Conservation (phyloP, 1,140 invertebrate genomes). For the Pogonomyrmex barbatus region DNA sequence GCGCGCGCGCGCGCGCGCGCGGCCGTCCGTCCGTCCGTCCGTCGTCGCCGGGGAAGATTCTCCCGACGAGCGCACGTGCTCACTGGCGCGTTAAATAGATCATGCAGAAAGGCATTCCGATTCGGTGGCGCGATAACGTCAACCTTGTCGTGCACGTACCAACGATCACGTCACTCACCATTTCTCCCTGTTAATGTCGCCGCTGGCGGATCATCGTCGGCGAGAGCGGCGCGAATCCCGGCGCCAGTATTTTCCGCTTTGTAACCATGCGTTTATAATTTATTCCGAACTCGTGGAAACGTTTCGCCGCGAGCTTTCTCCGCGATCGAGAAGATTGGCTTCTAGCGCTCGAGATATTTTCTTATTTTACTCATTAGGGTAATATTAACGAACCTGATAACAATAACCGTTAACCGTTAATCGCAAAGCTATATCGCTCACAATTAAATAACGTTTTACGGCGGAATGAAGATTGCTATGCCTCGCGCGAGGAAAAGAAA, state of each 20-base stretch:
- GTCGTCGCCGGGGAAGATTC: not conserved
- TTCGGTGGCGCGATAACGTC: slow-evolving; percentile 55
- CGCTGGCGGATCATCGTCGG: slow-evolving; percentile 18
- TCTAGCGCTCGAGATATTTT: not conserved
- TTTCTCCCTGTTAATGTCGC: slow-evolving; percentile 39
- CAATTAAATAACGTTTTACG: slow-evolving; percentile 1
- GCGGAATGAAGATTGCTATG: slow-evolving; percentile 28
- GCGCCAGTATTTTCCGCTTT: slow-evolving; percentile 22
- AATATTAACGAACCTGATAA: slow-evolving; percentile 39
- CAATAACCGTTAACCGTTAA: slow-evolving; percentile 64
- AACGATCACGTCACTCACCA: slow-evolving; percentile 50
- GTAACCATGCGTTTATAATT: not conserved
- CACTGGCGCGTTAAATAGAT: slow-evolving; percentile 56
- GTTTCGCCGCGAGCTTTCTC: not conserved
- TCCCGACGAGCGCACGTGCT: slow-evolving; percentile 22
- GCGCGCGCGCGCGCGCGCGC: no score
- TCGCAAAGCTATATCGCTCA: slow-evolving; percentile 28
- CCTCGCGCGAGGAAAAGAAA: not conserved
- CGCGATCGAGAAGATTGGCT: not conserved
- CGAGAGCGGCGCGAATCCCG: not conserved
- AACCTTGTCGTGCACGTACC: slow-evolving; percentile 34
- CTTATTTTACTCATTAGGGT: not conserved
- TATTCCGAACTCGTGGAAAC: not conserved
- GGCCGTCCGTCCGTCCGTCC: not conserved
- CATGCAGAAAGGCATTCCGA: slow-evolving; percentile 56